Percentiles rank a stretch among this genome's conserved stretches.
Evolutionary conservation across 2,888 invertebrate species (phyloP).

Genomic region (Athetis lepigone): DNA sequence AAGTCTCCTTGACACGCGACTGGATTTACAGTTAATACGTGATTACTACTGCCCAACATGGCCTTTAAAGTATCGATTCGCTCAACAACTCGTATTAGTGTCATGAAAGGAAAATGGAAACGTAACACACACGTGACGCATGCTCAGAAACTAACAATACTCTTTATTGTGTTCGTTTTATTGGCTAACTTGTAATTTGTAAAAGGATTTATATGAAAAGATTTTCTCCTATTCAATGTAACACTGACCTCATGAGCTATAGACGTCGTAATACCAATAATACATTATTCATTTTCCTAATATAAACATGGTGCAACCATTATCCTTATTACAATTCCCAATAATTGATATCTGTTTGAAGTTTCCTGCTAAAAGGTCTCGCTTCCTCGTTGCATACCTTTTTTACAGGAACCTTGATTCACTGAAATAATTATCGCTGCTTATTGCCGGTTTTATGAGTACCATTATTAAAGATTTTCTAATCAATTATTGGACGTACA

Average conservation of each 20-base stretch:
- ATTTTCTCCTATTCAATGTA: slow-evolving; percentile 13
- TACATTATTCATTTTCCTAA: slow-evolving; percentile 28
- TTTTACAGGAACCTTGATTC: slow-evolving; percentile 19
- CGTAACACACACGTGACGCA: slow-evolving; percentile 10
- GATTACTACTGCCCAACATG: slow-evolving; percentile 50
- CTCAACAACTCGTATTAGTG: slow-evolving; percentile 38
- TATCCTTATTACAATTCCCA: slow-evolving; percentile 28
- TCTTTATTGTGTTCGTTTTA: slow-evolving; percentile 9
- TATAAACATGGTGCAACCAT: slow-evolving; percentile 12
- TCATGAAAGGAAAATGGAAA: slow-evolving; percentile 49
- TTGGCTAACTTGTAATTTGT: slow-evolving; percentile 2
- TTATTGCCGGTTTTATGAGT: slow-evolving; percentile 27
- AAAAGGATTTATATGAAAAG: slow-evolving; percentile 12
- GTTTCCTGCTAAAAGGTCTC: slow-evolving; percentile 25
- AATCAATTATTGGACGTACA: slow-evolving; percentile 38
- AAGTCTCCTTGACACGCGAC: slow-evolving; percentile 40
- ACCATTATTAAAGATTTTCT: slow-evolving; percentile 50
- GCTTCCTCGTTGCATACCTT: slow-evolving; percentile 38
- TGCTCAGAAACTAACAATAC: slow-evolving; percentile 10
- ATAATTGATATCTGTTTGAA: slow-evolving; percentile 13
- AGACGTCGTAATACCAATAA: neutral
- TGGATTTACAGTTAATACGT: slow-evolving; percentile 56
- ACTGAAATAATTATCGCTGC: slow-evolving; percentile 20
- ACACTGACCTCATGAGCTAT: slow-evolving; percentile 29
- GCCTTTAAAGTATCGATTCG: slow-evolving; percentile 55